phyloP scores from a whole-genome alignment of 2,797 vertebrate species.

The Leptoclinus maculatus region DNA sequence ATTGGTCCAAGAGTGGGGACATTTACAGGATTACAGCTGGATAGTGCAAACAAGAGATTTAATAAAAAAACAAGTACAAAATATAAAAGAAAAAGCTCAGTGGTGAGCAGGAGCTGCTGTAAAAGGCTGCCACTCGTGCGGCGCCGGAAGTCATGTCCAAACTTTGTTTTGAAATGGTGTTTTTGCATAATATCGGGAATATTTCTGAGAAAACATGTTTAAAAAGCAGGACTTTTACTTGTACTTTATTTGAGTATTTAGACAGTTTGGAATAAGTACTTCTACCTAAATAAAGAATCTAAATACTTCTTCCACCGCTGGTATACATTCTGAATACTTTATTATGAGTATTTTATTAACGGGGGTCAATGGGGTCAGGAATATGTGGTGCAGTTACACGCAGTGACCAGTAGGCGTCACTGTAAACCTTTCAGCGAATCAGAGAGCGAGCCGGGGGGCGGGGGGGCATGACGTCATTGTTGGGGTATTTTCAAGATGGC shows the following conservation, averaged over 20 bases:
- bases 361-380: background rate
- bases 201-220: no score
- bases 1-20: no score
- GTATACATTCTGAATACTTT: background rate
- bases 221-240: background rate
- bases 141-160: no score
- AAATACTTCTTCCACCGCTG: background rate
- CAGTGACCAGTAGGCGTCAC: constrained; percentile 50
- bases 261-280: background rate
- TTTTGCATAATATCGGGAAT: no score
- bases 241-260: background rate
- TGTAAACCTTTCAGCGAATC: background rate
- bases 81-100: no score
- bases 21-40: no score
- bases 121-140: no score
- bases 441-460: background rate
- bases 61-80: no score
- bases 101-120: no score
- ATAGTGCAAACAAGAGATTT: no score
- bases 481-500: constrained; percentile 84
- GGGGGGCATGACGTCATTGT: constrained; percentile 73
- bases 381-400: constrained; percentile 44
- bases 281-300: background rate
- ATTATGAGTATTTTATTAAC: background rate
- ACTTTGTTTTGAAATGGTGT: no score